Conservation (phyloP, 2,797 vertebrate species). For the Syndactyla subalaris region DNA sequence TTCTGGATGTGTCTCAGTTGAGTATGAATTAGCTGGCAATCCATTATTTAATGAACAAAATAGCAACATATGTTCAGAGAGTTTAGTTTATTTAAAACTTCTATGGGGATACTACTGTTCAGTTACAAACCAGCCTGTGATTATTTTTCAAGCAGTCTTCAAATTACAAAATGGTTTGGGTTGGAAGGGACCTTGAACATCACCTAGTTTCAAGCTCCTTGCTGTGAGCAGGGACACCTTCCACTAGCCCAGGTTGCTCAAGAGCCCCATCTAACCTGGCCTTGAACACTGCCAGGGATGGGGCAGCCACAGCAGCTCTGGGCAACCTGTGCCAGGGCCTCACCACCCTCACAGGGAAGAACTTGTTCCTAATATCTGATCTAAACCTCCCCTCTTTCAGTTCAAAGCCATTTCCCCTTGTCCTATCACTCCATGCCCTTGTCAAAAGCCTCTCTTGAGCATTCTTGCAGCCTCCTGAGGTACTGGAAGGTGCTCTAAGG, state of each 20-base stretch:
- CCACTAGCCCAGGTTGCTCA: rapidly evolving
- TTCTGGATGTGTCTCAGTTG: neutral
- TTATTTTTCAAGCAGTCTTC: slow-evolving; percentile 16
- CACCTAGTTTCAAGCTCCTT: neutral
- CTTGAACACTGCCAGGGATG: neutral
- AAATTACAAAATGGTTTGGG: neutral
- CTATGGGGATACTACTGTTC: neutral
- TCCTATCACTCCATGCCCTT: neutral
- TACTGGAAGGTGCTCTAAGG: neutral
- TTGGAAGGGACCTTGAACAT: neutral
- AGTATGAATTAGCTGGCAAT: slow-evolving; percentile 49
- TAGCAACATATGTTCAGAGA: slow-evolving; percentile 27
- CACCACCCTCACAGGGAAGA: neutral
- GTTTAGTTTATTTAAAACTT: slow-evolving; percentile 28
- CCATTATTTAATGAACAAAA: slow-evolving; percentile 54
- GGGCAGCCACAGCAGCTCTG: neutral
- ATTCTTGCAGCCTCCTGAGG: neutral
- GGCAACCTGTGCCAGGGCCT: neutral
- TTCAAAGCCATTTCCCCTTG: neutral
- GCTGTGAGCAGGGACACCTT: neutral
- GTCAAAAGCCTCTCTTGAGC: neutral
- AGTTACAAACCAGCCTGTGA: slow-evolving; percentile 6
- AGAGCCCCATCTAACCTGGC: neutral
- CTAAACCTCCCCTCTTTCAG: neutral
- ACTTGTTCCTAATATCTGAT: neutral